A percentile compares a stretch with the other conserved stretches of the same genome.
These are phyloP conservation scores for Pyrochroa serraticornis DNA, from an alignment of 2,888 invertebrate genomes.

Conservation along the genomic window DNA sequence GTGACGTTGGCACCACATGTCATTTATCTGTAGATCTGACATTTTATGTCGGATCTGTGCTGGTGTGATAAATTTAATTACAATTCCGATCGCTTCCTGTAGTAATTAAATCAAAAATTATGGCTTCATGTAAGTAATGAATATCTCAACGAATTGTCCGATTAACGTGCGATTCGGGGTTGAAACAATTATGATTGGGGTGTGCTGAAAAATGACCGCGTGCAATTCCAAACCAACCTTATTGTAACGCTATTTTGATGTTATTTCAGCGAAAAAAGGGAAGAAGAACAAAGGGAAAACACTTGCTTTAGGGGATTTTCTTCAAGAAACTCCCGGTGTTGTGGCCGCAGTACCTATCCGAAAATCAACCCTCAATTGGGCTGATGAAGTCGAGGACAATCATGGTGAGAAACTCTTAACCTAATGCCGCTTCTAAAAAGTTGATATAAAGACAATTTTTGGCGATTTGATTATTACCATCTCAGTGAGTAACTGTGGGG, in stretches of 20 bases:
- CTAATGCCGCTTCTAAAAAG: neutral
- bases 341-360: slow-evolving; percentile 61
- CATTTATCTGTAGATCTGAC: too few species aligned
- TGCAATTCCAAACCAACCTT: slow-evolving; percentile 8
- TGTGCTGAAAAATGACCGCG: slow-evolving; percentile 9
- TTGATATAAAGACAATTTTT: too few species aligned
- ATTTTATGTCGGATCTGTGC: slow-evolving; percentile 18
- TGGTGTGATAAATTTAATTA: slow-evolving; percentile 19
- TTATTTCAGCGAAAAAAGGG: slow-evolving; percentile 75
- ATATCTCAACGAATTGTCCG: neutral
- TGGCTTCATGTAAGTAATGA: slow-evolving; percentile 47
- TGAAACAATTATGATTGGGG: neutral
- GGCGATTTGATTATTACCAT: too few species aligned
- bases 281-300: slow-evolving; percentile 87
- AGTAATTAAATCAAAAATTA: slow-evolving; percentile 31
- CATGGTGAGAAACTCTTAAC: slow-evolving; percentile 62
- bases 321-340: slow-evolving; percentile 70
- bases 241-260: slow-evolving; percentile 14
- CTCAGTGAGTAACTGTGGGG: too few species aligned
- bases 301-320: slow-evolving; percentile 79
- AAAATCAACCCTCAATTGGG: slow-evolving; percentile 70
- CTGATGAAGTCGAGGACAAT: slow-evolving; percentile 83
- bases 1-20: too few species aligned
- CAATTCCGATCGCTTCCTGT: slow-evolving; percentile 4
- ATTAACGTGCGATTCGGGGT: neutral